Percentiles rank a stretch among this genome's conserved stretches.
Conservation (phyloP, 1,140 invertebrate genomes). For the Parapsyche elsis region DNA sequence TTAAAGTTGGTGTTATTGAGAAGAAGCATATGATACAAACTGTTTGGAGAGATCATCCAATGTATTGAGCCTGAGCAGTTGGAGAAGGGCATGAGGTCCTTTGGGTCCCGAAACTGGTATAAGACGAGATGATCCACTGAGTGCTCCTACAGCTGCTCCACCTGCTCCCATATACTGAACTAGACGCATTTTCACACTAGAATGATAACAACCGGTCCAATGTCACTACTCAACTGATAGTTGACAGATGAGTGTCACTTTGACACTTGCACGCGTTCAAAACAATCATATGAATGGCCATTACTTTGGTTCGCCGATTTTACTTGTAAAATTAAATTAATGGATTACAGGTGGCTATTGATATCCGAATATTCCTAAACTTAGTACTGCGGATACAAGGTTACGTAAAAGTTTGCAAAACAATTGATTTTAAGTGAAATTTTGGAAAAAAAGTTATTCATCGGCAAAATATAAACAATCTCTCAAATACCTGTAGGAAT, state of each 20-base stretch:
- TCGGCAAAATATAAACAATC: no score
- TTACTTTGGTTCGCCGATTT: no score
- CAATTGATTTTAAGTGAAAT: no score
- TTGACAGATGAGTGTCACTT: neutral
- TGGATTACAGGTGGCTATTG: no score
- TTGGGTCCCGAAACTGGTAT: neutral
- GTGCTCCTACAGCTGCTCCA: neutral
- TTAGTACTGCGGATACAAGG: no score
- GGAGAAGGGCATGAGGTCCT: neutral
- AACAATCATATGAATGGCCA: no score
- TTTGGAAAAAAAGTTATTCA: no score
- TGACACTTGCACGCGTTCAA: no score
- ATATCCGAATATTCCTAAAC: no score
- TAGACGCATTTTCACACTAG: constrained; percentile 24
- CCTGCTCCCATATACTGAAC: constrained; percentile 27
- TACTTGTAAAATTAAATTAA: no score
- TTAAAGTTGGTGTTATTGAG: neutral
- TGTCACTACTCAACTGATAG: neutral
- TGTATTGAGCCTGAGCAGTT: neutral
- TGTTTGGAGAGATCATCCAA: constrained; percentile 10
- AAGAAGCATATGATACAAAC: neutral
- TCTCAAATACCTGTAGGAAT: no score
- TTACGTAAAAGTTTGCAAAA: no score
- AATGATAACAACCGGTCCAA: neutral
- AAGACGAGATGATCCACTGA: neutral